A percentile compares a stretch with the other conserved stretches of the same genome.
phyloP scores from a whole-genome alignment of 1,140 invertebrate genomes.

The Sarcophaga bullata region DNA sequence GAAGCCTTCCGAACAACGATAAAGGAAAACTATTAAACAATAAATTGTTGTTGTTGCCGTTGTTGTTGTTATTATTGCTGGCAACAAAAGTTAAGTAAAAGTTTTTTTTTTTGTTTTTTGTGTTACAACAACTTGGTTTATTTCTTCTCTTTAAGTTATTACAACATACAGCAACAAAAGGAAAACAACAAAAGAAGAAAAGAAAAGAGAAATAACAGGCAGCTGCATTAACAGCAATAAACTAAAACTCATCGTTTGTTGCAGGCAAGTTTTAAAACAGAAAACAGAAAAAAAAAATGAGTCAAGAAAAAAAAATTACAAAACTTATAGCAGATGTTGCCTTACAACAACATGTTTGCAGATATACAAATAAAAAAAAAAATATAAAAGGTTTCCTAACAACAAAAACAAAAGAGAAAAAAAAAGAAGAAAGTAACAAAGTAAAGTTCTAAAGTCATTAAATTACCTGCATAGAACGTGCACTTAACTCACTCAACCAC shows the following conservation, averaged over 20 bases:
- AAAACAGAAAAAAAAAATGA: neutral
- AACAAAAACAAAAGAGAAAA: neutral
- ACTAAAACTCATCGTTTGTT: conserved; percentile 9
- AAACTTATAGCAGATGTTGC: neutral
- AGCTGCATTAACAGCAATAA: conserved; percentile 26
- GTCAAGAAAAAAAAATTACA: neutral
- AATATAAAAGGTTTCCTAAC: neutral
- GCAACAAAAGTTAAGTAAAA: conserved; percentile 14
- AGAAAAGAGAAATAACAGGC: neutral
- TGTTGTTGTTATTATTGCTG: neutral
- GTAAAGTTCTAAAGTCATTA: conserved; percentile 27
- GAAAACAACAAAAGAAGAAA: neutral
- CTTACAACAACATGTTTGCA: neutral
- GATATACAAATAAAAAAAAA: neutral
- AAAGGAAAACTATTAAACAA: neutral
- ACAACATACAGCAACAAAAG: too few species aligned
- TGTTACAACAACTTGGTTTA: too few species aligned
- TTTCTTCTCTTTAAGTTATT: neutral
- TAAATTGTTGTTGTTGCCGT: neutral
- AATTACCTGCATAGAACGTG: neutral
- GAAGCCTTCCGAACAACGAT: neutral
- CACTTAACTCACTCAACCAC: too few species aligned
- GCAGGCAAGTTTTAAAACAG: neutral
- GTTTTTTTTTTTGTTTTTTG: neutral
- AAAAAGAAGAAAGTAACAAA: neutral